Evolutionary conservation across 2,113 vertebrate genomes (phyloP).

Genomic region (Planiliza haematocheilus): DNA sequence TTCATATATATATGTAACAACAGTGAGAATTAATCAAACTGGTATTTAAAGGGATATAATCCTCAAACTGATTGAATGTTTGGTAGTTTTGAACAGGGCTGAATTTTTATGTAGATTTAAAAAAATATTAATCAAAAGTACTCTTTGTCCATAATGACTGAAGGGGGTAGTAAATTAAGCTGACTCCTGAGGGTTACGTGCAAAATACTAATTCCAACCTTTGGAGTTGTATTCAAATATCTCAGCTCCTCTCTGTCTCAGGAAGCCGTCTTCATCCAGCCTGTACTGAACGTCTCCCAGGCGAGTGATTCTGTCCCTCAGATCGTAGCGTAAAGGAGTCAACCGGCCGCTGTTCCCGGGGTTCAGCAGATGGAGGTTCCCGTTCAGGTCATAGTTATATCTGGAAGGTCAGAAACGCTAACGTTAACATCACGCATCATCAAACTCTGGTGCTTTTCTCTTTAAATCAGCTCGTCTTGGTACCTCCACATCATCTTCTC

Average conservation of each 20-base stretch:
- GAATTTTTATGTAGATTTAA: too few relatives aligned
- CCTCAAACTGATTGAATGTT: too few relatives aligned
- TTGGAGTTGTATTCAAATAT: constrained; percentile 99
- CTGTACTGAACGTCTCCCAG: constrained; percentile 96
- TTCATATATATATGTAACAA: too few relatives aligned
- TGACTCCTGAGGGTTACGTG: too few relatives aligned
- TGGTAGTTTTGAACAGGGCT: too few relatives aligned
- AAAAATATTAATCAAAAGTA: too few relatives aligned
- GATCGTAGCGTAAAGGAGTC: constrained; percentile 94
- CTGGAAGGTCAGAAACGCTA: constrained; percentile 35
- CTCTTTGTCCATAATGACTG: too few relatives aligned
- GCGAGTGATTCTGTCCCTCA: constrained; percentile 95
- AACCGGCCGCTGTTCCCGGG: constrained; percentile 93
- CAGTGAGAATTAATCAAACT: too few relatives aligned
- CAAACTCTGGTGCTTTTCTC: neutral
- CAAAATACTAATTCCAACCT: constrained; percentile 68
- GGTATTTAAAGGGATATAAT: too few relatives aligned
- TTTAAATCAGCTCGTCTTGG: neutral
- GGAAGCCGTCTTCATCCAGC: constrained; percentile 95
- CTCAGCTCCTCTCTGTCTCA: constrained; percentile 94
- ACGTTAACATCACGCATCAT: neutral
- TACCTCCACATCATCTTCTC: constrained; percentile 98
- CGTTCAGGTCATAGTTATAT: constrained; percentile 97
- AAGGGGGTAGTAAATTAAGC: too few relatives aligned
- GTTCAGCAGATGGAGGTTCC: constrained; percentile 96